Percentiles rank a stretch among this genome's conserved stretches.
These are phyloP conservation scores for Zenarchopterus dispar DNA, from an alignment of 2,797 vertebrate species.

Conservation along the genomic window DNA sequence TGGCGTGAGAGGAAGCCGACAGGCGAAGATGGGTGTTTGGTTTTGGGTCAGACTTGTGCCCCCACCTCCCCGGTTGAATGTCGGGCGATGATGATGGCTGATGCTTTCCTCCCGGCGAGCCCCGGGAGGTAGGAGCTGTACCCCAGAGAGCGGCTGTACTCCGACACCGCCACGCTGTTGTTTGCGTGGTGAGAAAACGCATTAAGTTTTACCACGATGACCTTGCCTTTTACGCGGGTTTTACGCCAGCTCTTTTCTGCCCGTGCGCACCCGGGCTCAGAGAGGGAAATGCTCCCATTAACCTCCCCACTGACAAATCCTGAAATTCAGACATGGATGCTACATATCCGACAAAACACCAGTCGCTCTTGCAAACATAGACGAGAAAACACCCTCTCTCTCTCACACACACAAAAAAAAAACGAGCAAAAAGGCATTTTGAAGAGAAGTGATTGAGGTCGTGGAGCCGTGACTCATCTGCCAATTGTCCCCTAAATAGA, in stretches of 20 bases:
- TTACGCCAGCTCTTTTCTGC: no score
- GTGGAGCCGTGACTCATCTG: slow-evolving; percentile 63
- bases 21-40: slow-evolving; percentile 3
- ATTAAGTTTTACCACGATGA: slow-evolving; percentile 48
- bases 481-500: slow-evolving; percentile 13
- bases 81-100: slow-evolving; percentile 14
- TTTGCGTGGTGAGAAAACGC: slow-evolving; percentile 9
- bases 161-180: slow-evolving; percentile 4
- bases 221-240: slow-evolving; percentile 47
- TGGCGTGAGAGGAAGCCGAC: slow-evolving; percentile 1
- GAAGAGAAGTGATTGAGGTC: slow-evolving; percentile 31
- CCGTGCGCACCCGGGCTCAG: no score
- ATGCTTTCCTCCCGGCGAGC: slow-evolving; percentile 30
- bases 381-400: no score
- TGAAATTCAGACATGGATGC: no score
- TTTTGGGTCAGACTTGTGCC: slow-evolving; percentile 10
- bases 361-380: no score
- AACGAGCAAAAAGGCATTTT: slow-evolving; percentile 3
- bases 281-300: no score
- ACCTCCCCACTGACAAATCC: no score
- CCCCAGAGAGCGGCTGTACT: slow-evolving; percentile 17
- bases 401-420: background rate
- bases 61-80: background rate
- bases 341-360: no score
- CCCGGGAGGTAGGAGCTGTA: slow-evolving; percentile 7